A percentile compares a stretch with the other conserved stretches of the same genome.
These are phyloP conservation scores for Scrobipalpa atriplicella DNA, from an alignment of 2,888 invertebrate genomes.

Conservation along the genomic window DNA sequence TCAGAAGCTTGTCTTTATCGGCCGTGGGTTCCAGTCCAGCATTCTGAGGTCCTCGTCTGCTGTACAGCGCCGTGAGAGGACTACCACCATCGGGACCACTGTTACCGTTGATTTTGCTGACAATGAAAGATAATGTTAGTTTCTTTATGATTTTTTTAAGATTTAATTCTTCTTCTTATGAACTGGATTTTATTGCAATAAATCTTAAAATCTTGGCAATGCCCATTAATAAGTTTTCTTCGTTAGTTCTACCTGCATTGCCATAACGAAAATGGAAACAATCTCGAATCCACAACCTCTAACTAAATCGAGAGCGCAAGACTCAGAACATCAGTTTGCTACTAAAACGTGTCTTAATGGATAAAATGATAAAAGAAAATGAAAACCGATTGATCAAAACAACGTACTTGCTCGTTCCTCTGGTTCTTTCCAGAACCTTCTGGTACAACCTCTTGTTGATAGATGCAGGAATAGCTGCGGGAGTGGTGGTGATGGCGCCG, in stretches of 20 bases:
- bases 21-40: slow-evolving; percentile 72
- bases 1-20: slow-evolving; percentile 56
- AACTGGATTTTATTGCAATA: too few relatives aligned
- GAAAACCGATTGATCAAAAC: background rate
- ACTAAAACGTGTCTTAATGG: too few relatives aligned
- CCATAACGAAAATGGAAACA: too few relatives aligned
- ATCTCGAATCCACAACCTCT: too few relatives aligned
- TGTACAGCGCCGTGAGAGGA: slow-evolving; percentile 49
- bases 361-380: too few relatives aligned
- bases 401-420: slow-evolving; percentile 65
- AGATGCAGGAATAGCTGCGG: slow-evolving; percentile 84
- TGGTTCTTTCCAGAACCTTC: slow-evolving; percentile 84
- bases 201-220: too few relatives aligned
- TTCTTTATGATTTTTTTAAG: too few relatives aligned
- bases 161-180: too few relatives aligned
- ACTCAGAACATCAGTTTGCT: too few relatives aligned
- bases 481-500: slow-evolving; percentile 73
- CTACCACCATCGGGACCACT: slow-evolving; percentile 48
- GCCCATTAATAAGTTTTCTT: too few relatives aligned
- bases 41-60: slow-evolving; percentile 80
- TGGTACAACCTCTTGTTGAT: slow-evolving; percentile 90
- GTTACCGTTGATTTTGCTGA: slow-evolving; percentile 16
- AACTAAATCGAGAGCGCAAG: too few relatives aligned
- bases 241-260: too few relatives aligned
- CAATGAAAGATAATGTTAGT: background rate